Evolutionary conservation across 2,113 vertebrate genomes (phyloP).

Genomic region (Vanacampus margaritifer): DNA sequence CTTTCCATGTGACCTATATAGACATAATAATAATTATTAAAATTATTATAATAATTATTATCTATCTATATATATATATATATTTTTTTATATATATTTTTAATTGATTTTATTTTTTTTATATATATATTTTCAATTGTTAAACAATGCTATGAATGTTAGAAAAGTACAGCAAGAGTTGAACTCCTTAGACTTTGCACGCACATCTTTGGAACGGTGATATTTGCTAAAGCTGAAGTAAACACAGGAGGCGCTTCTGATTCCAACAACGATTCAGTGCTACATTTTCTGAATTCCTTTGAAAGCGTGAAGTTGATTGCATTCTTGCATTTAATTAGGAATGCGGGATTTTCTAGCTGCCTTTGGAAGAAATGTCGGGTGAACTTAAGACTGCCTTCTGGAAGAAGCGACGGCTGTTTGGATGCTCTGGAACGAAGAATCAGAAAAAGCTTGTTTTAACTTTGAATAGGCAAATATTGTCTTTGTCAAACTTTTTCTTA

Average conservation of each 20-base stretch:
- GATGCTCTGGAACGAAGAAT: not conserved
- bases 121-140: too few species aligned
- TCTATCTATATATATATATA: too few species aligned
- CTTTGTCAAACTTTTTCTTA: too few species aligned
- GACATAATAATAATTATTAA: too few species aligned
- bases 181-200: not conserved
- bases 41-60: too few species aligned
- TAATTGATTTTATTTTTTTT: too few species aligned
- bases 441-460: too few species aligned
- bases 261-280: constrained; percentile 11
- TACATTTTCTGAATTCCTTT: constrained; percentile 16
- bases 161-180: not conserved
- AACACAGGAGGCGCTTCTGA: constrained; percentile 3
- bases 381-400: not conserved
- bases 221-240: constrained; percentile 7
- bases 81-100: too few species aligned
- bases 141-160: too few species aligned
- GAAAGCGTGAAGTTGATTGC: constrained; percentile 8
- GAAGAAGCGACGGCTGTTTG: not conserved
- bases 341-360: not conserved
- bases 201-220: not conserved
- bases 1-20: too few species aligned
- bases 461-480: not conserved
- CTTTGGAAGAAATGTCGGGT: not conserved
- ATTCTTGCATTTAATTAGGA: constrained; percentile 14